phyloP scores from a whole-genome alignment of 1,140 invertebrate species.

The Anastrepha obliqua region DNA sequence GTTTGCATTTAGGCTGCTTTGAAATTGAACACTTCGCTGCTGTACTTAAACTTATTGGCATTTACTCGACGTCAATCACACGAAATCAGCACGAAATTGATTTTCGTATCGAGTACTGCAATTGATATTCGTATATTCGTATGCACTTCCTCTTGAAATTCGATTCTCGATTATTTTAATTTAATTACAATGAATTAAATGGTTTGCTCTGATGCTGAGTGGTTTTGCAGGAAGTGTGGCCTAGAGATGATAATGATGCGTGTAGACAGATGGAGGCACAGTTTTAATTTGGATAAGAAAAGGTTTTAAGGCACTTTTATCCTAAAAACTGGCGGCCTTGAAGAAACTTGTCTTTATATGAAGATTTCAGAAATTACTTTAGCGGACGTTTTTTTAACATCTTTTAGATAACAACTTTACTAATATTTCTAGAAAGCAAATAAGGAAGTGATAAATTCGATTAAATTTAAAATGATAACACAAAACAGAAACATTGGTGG shows the following conservation, averaged over 20 bases:
- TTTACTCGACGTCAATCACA: background rate
- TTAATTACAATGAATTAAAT: constrained; percentile 4
- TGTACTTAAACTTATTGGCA: background rate
- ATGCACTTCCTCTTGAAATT: background rate
- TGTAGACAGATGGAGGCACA: too few relatives aligned
- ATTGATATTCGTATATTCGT: background rate
- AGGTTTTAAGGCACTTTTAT: too few relatives aligned
- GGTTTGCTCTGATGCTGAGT: background rate
- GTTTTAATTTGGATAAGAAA: too few relatives aligned
- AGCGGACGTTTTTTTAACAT: too few relatives aligned
- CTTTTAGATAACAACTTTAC: too few relatives aligned
- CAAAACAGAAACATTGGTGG: too few relatives aligned
- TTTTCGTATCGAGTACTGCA: background rate
- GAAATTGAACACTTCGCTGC: constrained; percentile 17
- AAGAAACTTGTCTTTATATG: too few relatives aligned
- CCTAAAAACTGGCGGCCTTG: too few relatives aligned
- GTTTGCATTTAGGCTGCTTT: background rate
- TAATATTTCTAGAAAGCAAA: too few relatives aligned
- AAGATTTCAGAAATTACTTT: too few relatives aligned
- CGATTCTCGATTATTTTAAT: background rate
- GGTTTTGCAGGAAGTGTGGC: background rate
- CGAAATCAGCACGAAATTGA: background rate
- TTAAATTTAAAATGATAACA: too few relatives aligned
- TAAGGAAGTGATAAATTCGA: too few relatives aligned
- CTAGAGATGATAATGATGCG: background rate